phyloP scores from a whole-genome alignment of 1,140 invertebrate genomes.

The Pseudomyrmex concolor region DNA sequence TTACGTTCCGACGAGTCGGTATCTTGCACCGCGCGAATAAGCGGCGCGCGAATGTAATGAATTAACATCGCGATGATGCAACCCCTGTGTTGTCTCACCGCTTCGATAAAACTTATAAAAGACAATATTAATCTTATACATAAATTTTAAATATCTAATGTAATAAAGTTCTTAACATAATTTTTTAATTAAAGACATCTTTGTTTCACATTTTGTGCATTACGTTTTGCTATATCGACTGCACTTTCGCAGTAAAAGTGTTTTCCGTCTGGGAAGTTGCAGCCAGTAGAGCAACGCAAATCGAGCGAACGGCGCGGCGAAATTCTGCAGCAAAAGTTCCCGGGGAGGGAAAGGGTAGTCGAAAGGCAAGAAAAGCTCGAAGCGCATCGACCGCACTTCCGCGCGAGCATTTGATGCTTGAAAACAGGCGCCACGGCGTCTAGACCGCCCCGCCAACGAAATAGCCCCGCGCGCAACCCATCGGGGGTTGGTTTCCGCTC shows the following conservation, averaged over 20 bases:
- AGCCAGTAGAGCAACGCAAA: background rate
- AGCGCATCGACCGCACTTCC: conserved; percentile 72
- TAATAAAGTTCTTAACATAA: background rate
- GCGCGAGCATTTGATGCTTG: conserved; percentile 69
- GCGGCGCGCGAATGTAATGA: background rate
- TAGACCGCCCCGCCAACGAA: conserved; percentile 67
- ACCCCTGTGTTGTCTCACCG: background rate
- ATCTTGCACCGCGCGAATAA: background rate
- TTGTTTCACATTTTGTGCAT: background rate
- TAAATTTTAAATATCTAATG: background rate
- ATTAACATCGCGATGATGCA: background rate
- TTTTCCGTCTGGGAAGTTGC: conserved; percentile 28
- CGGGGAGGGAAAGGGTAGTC: too few relatives aligned
- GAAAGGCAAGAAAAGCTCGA: conserved; percentile 31
- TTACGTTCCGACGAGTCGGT: background rate
- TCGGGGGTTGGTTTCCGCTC: conserved; percentile 32
- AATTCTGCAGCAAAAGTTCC: conserved; percentile 2
- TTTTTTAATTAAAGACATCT: background rate
- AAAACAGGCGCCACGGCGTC: conserved; percentile 72
- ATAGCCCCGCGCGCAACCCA: conserved; percentile 4
- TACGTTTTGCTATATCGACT: background rate
- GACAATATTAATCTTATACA: too few relatives aligned
- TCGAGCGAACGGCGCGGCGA: conserved; percentile 25
- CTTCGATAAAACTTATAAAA: background rate
- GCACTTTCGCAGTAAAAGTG: background rate